These are phyloP conservation scores for Cataglyphis cursor DNA, from an alignment of 2,888 invertebrate species.

Conservation along the genomic window DNA sequence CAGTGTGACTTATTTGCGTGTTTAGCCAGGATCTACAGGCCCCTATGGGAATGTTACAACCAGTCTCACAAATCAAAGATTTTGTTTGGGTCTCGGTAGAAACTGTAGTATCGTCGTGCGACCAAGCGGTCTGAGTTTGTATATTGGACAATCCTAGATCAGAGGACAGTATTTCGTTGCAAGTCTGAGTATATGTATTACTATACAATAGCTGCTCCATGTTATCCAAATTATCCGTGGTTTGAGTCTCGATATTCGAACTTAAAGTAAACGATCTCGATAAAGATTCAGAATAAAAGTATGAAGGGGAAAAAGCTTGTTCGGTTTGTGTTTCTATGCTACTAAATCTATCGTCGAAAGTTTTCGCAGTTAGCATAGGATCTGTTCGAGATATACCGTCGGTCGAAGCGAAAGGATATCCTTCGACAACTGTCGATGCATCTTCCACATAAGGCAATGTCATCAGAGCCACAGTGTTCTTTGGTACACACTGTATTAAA, in stretches of 20 bases:
- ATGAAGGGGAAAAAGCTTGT: slow-evolving; percentile 79
- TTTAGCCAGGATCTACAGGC: slow-evolving; percentile 80
- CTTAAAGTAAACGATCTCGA: slow-evolving; percentile 85
- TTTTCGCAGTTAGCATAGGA: slow-evolving; percentile 83
- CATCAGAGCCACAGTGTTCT: slow-evolving; percentile 73
- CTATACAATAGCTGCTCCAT: slow-evolving; percentile 86
- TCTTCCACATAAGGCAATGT: slow-evolving; percentile 76
- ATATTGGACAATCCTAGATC: slow-evolving; percentile 89
- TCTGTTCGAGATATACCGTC: slow-evolving; percentile 79
- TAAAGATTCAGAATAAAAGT: slow-evolving; percentile 82
- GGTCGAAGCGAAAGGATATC: slow-evolving; percentile 71
- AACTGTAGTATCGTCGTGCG: slow-evolving; percentile 88
- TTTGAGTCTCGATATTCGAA: slow-evolving; percentile 90
- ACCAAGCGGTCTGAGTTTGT: slow-evolving; percentile 90
- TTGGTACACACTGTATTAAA: slow-evolving; percentile 72
- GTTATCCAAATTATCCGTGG: slow-evolving; percentile 86
- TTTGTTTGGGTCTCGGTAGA: slow-evolving; percentile 89
- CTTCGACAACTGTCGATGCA: slow-evolving; percentile 66
- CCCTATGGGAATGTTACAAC: slow-evolving; percentile 75
- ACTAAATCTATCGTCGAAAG: slow-evolving; percentile 79
- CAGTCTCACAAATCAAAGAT: slow-evolving; percentile 73
- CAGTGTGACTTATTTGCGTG: slow-evolving; percentile 87
- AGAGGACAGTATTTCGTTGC: slow-evolving; percentile 88
- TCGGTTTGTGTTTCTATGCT: slow-evolving; percentile 86
- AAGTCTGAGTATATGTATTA: slow-evolving; percentile 88